These are phyloP conservation scores for Cryptus viduatorius DNA, from an alignment of 2,888 invertebrate species.

Conservation along the genomic window DNA sequence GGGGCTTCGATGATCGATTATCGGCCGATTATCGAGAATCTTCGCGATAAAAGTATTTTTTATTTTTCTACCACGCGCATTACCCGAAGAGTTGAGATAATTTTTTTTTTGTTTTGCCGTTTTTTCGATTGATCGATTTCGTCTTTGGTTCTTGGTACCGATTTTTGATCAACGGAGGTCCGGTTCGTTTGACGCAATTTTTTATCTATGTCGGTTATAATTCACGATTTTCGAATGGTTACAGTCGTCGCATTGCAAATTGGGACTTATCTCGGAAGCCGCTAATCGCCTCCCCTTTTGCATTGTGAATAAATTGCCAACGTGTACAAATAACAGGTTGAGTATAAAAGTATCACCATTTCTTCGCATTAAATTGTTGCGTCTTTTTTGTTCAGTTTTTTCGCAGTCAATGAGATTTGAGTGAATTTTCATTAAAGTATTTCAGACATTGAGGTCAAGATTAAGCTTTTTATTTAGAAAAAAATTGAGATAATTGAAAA, in stretches of 20 bases:
- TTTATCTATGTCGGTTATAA: constrained; percentile 64
- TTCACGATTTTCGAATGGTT: constrained; percentile 75
- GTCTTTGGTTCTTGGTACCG: not conserved
- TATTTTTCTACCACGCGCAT: constrained; percentile 3
- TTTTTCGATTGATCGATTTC: not conserved
- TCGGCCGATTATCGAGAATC: not conserved
- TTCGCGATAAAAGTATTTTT: constrained; percentile 30
- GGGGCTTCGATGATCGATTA: constrained; percentile 62
- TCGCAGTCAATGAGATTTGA: not conserved
- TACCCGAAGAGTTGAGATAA: constrained; percentile 11
- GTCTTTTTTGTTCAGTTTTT: constrained; percentile 18
- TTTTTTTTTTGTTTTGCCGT: constrained; percentile 2
- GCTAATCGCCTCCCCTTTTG: constrained; percentile 74
- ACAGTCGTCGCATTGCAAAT: constrained; percentile 75
- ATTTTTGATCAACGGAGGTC: constrained; percentile 68
- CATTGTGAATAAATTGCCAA: constrained; percentile 72
- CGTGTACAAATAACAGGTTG: constrained; percentile 77
- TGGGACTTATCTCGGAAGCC: constrained; percentile 75
- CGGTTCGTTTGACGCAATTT: constrained; percentile 72
- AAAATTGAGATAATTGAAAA: not conserved
- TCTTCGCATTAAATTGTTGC: constrained; percentile 40
- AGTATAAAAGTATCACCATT: constrained; percentile 79
- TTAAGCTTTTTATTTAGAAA: constrained; percentile 9
- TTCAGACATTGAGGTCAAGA: not conserved
- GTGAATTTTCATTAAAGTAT: not conserved